Percentiles rank a stretch among this genome's conserved stretches.
These are phyloP conservation scores for Manis crassicaudata DNA, from an alignment of 2,797 vertebrate species.

Conservation along the genomic window DNA sequence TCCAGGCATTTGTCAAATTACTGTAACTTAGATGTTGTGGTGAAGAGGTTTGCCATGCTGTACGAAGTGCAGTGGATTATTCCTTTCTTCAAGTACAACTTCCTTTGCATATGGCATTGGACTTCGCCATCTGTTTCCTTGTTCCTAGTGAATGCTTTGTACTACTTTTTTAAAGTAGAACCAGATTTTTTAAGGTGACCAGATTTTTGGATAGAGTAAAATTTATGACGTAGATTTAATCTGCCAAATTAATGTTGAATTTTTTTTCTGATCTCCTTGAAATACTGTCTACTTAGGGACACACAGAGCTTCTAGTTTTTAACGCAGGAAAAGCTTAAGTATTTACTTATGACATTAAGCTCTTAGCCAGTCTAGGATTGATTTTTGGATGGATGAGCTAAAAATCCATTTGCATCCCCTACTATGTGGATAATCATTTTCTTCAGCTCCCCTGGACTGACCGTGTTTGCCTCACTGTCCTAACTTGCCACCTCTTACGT, in stretches of 20 bases:
- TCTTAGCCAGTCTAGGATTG: background rate
- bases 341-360: background rate
- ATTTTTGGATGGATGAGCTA: background rate
- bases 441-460: background rate
- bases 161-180: background rate
- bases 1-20: background rate
- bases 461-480: fast-evolving
- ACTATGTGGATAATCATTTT: background rate
- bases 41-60: background rate
- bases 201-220: background rate
- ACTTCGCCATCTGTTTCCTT: background rate
- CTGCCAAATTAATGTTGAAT: background rate
- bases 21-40: background rate
- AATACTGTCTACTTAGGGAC: background rate
- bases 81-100: background rate
- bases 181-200: background rate
- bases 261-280: background rate
- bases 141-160: background rate
- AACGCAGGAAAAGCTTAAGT: background rate
- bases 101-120: background rate
- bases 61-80: background rate
- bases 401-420: background rate
- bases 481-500: background rate
- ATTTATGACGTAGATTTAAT: background rate
- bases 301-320: background rate